phyloP scores from a whole-genome alignment of 2,797 vertebrate species.

The Lepus townsendii region DNA sequence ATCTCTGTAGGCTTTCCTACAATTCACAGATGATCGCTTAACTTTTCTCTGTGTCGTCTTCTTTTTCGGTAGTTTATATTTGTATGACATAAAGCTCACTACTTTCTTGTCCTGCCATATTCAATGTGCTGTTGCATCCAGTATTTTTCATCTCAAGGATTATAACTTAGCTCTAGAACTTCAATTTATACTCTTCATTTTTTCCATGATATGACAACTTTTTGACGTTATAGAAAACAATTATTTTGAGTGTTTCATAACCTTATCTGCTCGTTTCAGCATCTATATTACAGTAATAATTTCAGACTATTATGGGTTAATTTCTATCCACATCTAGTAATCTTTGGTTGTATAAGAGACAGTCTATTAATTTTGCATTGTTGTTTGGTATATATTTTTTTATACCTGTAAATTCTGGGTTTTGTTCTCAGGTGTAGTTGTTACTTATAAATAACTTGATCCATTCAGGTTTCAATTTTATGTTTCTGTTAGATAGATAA shows the following conservation, averaged over 20 bases:
- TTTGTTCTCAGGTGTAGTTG: not conserved
- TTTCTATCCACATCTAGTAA: not conserved
- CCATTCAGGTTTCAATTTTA: not conserved
- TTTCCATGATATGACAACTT: not conserved
- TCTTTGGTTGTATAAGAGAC: not conserved
- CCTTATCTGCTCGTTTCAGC: not conserved
- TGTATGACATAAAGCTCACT: not conserved
- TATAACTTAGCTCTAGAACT: not conserved
- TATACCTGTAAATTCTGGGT: not conserved
- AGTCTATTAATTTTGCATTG: not conserved
- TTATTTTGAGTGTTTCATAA: not conserved
- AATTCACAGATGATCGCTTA: not conserved
- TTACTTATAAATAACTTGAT: not conserved
- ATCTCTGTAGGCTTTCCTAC: not conserved
- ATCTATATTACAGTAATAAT: not conserved
- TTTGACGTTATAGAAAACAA: not conserved
- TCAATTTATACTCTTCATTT: conserved; percentile 17
- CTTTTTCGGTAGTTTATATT: not conserved
- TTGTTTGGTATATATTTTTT: not conserved
- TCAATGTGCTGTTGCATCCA: not conserved
- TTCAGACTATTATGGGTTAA: conserved; percentile 20
- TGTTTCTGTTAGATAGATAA: not conserved
- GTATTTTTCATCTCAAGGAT: not conserved
- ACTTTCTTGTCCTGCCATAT: not conserved
- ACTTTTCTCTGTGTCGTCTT: not conserved